Percentiles rank a stretch among this genome's conserved stretches.
These are phyloP conservation scores for Cheilosia pagana DNA, from an alignment of 2,888 invertebrate species.

Conservation along the genomic window DNA sequence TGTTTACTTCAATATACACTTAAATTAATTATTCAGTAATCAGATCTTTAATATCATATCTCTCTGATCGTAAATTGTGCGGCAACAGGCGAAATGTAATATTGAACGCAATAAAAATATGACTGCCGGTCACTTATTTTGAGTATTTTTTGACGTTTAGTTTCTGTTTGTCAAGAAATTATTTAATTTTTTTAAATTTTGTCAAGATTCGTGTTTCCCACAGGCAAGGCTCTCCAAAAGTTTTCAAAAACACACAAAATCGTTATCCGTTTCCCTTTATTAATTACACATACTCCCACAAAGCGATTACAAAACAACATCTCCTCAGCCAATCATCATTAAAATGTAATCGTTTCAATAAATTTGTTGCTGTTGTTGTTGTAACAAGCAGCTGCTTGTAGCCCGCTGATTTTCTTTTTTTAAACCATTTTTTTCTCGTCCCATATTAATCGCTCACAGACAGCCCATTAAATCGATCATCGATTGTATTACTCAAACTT, in stretches of 20 bases:
- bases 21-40: no score
- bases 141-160: no score
- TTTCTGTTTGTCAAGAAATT: no score
- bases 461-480: slow-evolving; percentile 56
- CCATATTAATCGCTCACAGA: slow-evolving; percentile 47
- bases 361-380: not conserved
- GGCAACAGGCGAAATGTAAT: no score
- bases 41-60: no score
- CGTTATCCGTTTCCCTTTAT: not conserved
- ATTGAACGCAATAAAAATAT: no score
- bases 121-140: no score
- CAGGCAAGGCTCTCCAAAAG: no score
- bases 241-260: not conserved
- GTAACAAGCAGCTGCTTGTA: slow-evolving; percentile 15
- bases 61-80: no score
- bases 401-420: slow-evolving; percentile 12
- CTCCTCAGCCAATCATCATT: not conserved
- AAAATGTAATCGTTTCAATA: slow-evolving; percentile 1
- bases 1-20: no score
- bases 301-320: not conserved
- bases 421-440: slow-evolving; percentile 17
- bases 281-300: not conserved
- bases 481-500: slow-evolving; percentile 56
- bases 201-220: no score
- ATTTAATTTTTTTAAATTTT: no score